Percentiles rank a stretch among this genome's conserved stretches.
These are phyloP conservation scores for Aphodius sticticus DNA, from an alignment of 2,888 invertebrate species.

Conservation along the genomic window DNA sequence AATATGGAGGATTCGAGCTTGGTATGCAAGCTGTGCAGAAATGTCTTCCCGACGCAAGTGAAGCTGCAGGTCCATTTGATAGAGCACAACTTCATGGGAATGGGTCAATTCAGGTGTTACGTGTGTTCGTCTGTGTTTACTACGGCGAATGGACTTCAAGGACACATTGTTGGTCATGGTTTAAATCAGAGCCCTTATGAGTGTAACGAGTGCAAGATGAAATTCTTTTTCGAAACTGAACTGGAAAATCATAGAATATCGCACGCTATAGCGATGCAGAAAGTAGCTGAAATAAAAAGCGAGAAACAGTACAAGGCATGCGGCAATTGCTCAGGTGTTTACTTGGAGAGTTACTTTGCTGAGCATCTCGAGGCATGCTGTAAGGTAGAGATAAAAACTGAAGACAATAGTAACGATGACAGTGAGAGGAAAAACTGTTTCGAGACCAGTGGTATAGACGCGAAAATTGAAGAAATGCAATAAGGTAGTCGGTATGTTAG, in stretches of 20 bases:
- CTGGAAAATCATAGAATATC: slow-evolving; percentile 81
- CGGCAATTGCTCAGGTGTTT: slow-evolving; percentile 31
- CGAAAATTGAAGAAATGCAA: neutral
- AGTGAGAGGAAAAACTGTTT: neutral
- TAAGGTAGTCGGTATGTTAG: slow-evolving; percentile 10
- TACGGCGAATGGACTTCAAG: slow-evolving; percentile 80
- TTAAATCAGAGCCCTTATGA: slow-evolving; percentile 83
- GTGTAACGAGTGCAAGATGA: slow-evolving; percentile 82
- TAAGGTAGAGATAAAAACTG: slow-evolving; percentile 33
- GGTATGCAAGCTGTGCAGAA: slow-evolving; percentile 73
- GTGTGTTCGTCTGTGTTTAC: slow-evolving; percentile 89
- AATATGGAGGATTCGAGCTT: slow-evolving; percentile 39
- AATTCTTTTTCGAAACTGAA: slow-evolving; percentile 92
- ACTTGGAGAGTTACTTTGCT: slow-evolving; percentile 26
- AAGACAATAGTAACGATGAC: slow-evolving; percentile 24
- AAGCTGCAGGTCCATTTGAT: slow-evolving; percentile 89
- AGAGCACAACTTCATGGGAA: slow-evolving; percentile 91
- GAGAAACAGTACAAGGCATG: slow-evolving; percentile 33
- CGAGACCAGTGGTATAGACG: neutral
- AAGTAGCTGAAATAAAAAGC: slow-evolving; percentile 23
- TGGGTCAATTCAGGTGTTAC: slow-evolving; percentile 85
- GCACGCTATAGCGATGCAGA: slow-evolving; percentile 33
- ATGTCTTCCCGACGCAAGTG: slow-evolving; percentile 78
- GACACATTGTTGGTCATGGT: slow-evolving; percentile 84
- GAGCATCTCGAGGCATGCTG: slow-evolving; percentile 34